A percentile compares a stretch with the other conserved stretches of the same genome.
Evolutionary conservation across 2,888 invertebrate species (phyloP).

Genomic region (Desoria tigrina): DNA sequence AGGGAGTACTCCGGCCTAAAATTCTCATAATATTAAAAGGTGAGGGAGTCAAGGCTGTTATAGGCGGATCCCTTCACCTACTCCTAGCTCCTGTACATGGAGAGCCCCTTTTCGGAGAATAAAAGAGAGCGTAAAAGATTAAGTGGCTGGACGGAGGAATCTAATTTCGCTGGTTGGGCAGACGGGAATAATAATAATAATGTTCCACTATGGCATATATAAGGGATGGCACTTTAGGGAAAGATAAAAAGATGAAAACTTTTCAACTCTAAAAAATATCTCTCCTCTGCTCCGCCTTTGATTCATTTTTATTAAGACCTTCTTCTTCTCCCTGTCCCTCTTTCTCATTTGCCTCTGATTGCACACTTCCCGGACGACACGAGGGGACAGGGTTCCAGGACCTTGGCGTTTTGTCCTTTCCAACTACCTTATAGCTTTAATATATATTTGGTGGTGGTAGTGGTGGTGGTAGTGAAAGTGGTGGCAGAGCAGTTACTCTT

Average conservation of each 20-base stretch:
- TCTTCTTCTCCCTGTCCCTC: background rate
- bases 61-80: conserved; percentile 6
- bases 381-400: background rate
- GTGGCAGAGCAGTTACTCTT: too few relatives aligned
- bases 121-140: conserved; percentile 27
- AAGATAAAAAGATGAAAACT: conserved; percentile 54
- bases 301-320: conserved; percentile 50
- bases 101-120: conserved; percentile 3
- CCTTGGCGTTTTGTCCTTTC: too few relatives aligned
- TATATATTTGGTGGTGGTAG: too few relatives aligned
- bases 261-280: conserved; percentile 48
- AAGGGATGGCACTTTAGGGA: conserved; percentile 53
- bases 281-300: conserved; percentile 36
- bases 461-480: too few relatives aligned
- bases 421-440: too few relatives aligned
- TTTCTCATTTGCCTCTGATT: conserved; percentile 23
- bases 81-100: background rate
- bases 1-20: background rate
- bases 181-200: conserved; percentile 53
- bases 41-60: background rate
- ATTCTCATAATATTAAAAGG: conserved; percentile 12
- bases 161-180: conserved; percentile 48
- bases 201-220: conserved; percentile 48
- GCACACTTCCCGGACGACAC: conserved; percentile 10
- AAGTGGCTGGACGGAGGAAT: conserved; percentile 27